phyloP scores from a whole-genome alignment of 2,113 vertebrate species.

The Rhynchopsitta pachyrhyncha region DNA sequence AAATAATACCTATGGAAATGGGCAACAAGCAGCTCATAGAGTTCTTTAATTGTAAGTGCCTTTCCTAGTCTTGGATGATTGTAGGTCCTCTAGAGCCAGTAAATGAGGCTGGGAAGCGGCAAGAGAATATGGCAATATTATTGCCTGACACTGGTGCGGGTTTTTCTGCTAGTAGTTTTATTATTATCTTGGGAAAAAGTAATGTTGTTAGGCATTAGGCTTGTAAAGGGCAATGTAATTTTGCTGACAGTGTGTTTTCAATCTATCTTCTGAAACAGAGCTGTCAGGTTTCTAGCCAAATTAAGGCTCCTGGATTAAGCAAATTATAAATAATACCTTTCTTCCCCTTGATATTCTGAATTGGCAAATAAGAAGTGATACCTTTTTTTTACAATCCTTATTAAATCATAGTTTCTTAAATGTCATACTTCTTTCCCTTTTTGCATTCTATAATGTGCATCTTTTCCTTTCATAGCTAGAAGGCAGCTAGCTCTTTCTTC shows the following conservation, averaged over 20 bases:
- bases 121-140: neutral
- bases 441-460: fast-evolving
- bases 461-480: neutral
- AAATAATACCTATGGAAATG: neutral
- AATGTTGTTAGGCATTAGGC: neutral
- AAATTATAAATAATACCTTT: neutral
- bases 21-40: neutral
- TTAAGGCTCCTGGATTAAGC: neutral
- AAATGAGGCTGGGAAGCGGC: neutral
- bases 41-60: neutral
- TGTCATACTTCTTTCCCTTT: neutral
- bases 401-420: neutral
- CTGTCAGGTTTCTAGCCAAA: neutral
- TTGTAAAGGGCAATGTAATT: neutral
- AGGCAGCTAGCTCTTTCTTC: neutral
- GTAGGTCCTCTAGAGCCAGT: neutral
- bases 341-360: neutral
- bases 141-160: neutral
- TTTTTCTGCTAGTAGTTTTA: neutral
- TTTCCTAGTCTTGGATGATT: neutral
- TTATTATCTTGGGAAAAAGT: neutral
- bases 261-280: neutral
- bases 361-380: neutral
- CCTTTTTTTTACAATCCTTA: neutral
- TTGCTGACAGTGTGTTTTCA: neutral